phyloP scores from a whole-genome alignment of 1,140 invertebrate genomes.

The Melanaphis sacchari region DNA sequence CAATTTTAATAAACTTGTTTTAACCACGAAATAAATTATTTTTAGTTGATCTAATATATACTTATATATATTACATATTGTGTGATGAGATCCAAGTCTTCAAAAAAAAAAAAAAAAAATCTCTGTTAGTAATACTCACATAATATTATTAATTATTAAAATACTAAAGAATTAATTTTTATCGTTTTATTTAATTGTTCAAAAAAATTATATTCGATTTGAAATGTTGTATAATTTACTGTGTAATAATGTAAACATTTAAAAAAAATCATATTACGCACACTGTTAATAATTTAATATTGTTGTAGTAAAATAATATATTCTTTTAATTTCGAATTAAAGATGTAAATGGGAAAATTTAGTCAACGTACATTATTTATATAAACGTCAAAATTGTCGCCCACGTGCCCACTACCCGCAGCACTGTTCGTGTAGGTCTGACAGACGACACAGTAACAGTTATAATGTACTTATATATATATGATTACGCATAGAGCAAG shows the following conservation, averaged over 20 bases:
- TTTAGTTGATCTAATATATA: not conserved
- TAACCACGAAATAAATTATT: not conserved
- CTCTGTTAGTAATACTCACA: not conserved
- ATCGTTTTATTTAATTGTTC: not conserved
- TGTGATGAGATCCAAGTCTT: not conserved
- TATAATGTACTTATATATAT: not conserved
- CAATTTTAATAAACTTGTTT: conserved; percentile 1
- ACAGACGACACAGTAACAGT: not conserved
- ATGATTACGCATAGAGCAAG: not conserved
- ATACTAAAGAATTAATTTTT: not conserved
- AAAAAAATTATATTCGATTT: not conserved
- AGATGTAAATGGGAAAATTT: not conserved
- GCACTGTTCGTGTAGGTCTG: not conserved
- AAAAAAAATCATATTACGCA: not conserved
- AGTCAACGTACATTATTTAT: conserved; percentile 21
- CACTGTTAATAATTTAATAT: not conserved
- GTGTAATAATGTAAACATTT: not conserved
- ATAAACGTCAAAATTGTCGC: not conserved
- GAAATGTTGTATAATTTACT: not conserved
- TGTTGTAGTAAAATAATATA: not conserved
- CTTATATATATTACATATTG: not conserved
- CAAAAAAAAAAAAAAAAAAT: too few species aligned
- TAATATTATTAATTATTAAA: not conserved
- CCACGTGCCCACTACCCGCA: not conserved
- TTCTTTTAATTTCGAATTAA: not conserved